phyloP scores from a whole-genome alignment of 2,797 vertebrate genomes.

The Ispidina picta region DNA sequence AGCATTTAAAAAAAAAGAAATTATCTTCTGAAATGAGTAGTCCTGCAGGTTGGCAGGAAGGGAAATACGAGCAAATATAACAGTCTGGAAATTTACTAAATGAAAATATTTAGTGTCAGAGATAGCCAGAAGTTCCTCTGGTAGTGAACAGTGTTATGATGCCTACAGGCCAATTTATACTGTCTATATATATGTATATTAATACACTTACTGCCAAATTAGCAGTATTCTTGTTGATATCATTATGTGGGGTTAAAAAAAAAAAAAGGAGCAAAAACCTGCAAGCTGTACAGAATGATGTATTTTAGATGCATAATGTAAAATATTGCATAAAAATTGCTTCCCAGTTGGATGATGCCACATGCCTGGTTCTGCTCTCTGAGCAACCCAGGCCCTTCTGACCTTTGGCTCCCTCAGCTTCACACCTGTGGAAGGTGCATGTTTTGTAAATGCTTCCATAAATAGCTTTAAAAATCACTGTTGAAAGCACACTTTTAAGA shows the following conservation, averaged over 20 bases:
- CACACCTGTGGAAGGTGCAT: not conserved
- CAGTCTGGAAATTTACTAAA: not conserved
- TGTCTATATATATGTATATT: not conserved
- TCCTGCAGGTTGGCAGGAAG: not conserved
- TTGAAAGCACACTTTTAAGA: not conserved
- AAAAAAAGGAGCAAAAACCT: not conserved
- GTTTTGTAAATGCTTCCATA: not conserved
- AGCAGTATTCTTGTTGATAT: not conserved
- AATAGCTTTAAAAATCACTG: not conserved
- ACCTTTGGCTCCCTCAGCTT: not conserved
- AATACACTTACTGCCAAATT: not conserved
- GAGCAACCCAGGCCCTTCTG: not conserved
- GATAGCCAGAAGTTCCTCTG: not conserved
- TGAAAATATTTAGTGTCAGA: not conserved
- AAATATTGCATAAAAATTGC: not conserved
- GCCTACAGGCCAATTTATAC: not conserved
- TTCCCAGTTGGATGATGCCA: not conserved
- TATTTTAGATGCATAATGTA: not conserved
- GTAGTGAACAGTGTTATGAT: not conserved
- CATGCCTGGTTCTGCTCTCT: not conserved
- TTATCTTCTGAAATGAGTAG: not conserved
- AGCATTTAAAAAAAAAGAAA: not conserved
- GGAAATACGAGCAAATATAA: not conserved
- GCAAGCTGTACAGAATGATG: not conserved
- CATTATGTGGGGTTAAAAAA: not conserved